phyloP scores from a whole-genome alignment of 2,113 vertebrate species.

The Protobothrops flavoviridis region DNA sequence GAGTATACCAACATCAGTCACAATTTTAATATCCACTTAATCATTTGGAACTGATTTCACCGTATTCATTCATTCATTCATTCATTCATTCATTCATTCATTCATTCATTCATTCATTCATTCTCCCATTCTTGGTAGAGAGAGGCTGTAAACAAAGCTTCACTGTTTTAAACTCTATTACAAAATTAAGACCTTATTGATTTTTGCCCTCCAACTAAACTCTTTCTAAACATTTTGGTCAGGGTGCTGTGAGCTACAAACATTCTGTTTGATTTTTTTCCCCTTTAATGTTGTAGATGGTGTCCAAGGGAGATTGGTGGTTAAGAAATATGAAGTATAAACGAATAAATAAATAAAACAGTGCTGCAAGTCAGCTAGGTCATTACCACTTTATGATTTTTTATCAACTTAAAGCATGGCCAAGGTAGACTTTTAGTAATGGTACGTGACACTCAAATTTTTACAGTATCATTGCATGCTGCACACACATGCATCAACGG shows the following conservation, averaged over 20 bases:
- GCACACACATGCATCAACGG: constrained; percentile 7
- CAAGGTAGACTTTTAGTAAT: neutral
- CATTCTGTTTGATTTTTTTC: neutral
- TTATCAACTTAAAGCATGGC: neutral
- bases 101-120: fast-evolving
- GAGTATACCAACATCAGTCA: neutral
- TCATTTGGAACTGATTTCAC: neutral
- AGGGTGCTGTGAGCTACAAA: neutral
- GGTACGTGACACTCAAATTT: neutral
- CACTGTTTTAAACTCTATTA: neutral
- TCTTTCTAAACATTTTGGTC: constrained; percentile 1
- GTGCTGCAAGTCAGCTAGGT: neutral
- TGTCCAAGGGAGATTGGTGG: neutral
- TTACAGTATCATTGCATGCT: neutral
- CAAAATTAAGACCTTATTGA: neutral
- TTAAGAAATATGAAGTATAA: neutral
- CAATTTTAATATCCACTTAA: neutral
- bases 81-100: neutral
- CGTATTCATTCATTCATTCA: fast-evolving
- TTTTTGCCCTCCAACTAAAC: neutral
- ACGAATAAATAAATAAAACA: neutral
- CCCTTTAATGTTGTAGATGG: neutral
- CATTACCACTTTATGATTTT: fast-evolving
- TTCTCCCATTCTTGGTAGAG: fast-evolving
- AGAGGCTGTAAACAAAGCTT: neutral